phyloP scores from a whole-genome alignment of 2,797 vertebrate species.

The Coilia nasus region DNA sequence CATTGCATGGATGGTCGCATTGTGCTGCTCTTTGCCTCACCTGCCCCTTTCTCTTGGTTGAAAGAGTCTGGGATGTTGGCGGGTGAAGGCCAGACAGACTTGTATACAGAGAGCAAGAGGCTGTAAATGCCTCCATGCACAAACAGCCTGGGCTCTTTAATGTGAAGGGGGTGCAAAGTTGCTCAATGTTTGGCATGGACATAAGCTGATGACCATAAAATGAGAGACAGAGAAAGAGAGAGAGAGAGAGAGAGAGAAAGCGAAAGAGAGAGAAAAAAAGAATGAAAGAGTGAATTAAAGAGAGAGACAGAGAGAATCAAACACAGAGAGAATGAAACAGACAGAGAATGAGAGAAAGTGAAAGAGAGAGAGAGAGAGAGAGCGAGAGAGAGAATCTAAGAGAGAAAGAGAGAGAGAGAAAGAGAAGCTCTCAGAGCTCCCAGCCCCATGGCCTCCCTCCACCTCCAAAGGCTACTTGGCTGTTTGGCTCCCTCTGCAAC shows the following conservation, averaged over 20 bases:
- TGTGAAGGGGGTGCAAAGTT: constrained; percentile 53
- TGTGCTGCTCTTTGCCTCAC: neutral
- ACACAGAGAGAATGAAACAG: too few species aligned
- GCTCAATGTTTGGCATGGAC: constrained; percentile 54
- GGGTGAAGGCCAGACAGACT: constrained; percentile 32
- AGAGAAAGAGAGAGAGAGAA: neutral
- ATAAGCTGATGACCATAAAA: constrained; percentile 29
- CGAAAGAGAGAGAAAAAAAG: neutral
- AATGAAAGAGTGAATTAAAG: neutral
- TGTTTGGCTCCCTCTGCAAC: constrained; percentile 46
- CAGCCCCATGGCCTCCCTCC: constrained; percentile 31
- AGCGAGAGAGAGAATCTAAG: neutral
- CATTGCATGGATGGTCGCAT: neutral
- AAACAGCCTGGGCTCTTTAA: constrained; percentile 63
- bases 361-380: neutral
- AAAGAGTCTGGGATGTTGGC: neutral
- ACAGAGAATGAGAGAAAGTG: neutral
- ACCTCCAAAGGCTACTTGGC: constrained; percentile 30
- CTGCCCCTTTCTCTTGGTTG: neutral
- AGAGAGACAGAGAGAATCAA: too few species aligned
- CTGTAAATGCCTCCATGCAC: constrained; percentile 61
- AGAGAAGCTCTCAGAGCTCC: constrained; percentile 14
- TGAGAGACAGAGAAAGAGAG: neutral
- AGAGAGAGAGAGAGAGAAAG: neutral
- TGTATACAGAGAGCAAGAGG: constrained; percentile 52